Conservation (phyloP, 2,797 vertebrate species). For the Mormyrus hasselquistii region DNA sequence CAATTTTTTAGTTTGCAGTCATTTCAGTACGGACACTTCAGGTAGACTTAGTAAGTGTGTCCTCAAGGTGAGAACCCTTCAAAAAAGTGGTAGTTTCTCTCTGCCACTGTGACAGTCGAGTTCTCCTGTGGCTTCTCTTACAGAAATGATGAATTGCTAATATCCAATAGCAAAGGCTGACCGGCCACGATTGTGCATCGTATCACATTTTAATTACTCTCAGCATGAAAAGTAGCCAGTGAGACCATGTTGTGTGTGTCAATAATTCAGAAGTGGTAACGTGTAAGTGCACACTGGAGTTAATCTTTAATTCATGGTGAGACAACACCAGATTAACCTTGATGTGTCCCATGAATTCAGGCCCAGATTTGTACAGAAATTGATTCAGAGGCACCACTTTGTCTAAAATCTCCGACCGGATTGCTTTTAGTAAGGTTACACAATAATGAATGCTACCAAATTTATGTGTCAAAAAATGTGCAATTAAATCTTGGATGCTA, state of each 20-base stretch:
- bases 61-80: background rate
- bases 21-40: background rate
- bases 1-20: background rate
- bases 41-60: background rate
- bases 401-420: background rate
- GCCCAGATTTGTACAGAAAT: constrained; percentile 3
- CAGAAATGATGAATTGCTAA: background rate
- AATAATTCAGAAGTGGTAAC: constrained; percentile 21
- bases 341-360: constrained; percentile 33
- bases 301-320: constrained; percentile 45
- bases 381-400: background rate
- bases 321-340: constrained; percentile 43
- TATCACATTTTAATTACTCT: background rate
- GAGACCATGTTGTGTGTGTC: background rate
- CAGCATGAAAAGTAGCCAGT: background rate
- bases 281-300: constrained; percentile 10
- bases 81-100: background rate
- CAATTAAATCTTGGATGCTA: background rate
- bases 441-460: background rate
- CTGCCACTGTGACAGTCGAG: background rate
- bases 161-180: background rate
- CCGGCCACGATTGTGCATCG: background rate
- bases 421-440: constrained; percentile 24
- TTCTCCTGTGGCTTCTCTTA: background rate
- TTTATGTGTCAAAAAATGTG: background rate